Evolutionary conservation across 2,113 vertebrate species (phyloP).

Genomic region (Neopipo cinnamomea): DNA sequence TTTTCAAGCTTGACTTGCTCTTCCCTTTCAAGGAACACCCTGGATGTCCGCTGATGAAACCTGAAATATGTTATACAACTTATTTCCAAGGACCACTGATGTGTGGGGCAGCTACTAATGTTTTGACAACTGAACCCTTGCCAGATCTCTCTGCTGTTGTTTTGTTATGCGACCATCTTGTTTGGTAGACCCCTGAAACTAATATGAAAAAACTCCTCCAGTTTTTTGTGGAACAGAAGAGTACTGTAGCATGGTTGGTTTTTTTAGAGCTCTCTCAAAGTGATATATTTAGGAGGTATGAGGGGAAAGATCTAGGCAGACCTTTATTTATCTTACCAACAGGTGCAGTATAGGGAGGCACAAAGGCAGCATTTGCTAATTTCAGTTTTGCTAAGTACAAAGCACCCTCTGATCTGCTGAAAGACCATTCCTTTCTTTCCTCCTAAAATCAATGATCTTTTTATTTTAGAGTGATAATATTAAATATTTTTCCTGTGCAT

Average conservation of each 20-base stretch:
- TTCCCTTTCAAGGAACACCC: background rate
- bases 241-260: background rate
- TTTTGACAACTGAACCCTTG: background rate
- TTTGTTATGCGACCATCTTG: background rate
- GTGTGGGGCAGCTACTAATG: background rate
- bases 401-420: background rate
- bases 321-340: slow-evolving; percentile 81
- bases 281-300: slow-evolving; percentile 75
- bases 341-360: slow-evolving; percentile 69
- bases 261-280: slow-evolving; percentile 61
- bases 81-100: background rate
- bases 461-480: background rate
- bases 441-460: background rate
- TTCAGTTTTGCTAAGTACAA: slow-evolving; percentile 59
- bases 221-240: background rate
- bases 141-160: background rate
- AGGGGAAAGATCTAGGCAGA: slow-evolving; percentile 70
- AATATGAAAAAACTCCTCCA: background rate
- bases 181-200: background rate
- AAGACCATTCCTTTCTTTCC: background rate
- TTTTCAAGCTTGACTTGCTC: background rate
- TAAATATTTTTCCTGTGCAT: background rate
- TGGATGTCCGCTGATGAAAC: background rate
- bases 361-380: slow-evolving; percentile 59
- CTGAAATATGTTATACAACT: background rate